Base-by-base conservation (phyloP, 2,797 vertebrate species). In the Schizothorax lantsangensis region DNA sequence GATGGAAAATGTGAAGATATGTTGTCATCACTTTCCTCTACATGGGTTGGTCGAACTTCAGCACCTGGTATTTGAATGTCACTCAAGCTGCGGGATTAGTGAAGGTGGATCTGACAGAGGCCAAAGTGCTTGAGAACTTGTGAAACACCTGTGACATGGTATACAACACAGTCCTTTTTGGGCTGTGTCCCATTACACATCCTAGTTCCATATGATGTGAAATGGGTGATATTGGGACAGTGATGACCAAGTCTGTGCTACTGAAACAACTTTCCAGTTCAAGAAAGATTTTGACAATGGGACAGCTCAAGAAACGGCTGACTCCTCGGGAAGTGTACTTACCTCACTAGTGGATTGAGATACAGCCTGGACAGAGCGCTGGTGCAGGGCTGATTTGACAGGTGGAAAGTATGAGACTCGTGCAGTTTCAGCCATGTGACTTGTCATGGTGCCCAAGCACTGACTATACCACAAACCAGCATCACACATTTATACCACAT, bases 341-440 rank as follows among this genome's bases (percentile, higher is more conserved):
- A 14, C 10, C 12, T 78, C 23, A 11, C n/a, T 43, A 45, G 23
- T 0, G 38, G 57, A 64, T 11, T 45, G 57, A 64, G 57, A 30
- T 54, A 38, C 54, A 43, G 23, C 77, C 77, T 59, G 38, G 52
- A n/a, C 6, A 8, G 49, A 77, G 74, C 14, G 19, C 36, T 15
- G 5, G 17, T 3, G 21, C 33, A 79, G 75, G 36, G 36, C 47
- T 40, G 45, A 52, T n/a, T 69, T n/a, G n/a, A 47, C 74, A 77
- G 64, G 74, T 88, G 88, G 86, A 89, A 86, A 88, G 52, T 84
- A 82, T 84, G 74, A 86, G 45, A 62, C 26, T 66, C 40, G 68
- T 73, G 86, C 47, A 62, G 33, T 79, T 79, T 79, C 47, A 85
- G 80, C 75, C 26, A 81, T 47, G 72, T 78, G 68, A 45, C 64